A percentile compares a stretch with the other conserved stretches of the same genome.
These are phyloP conservation scores for Ditylenchus dipsaci DNA, from an alignment of 1,140 invertebrate genomes.

Conservation along the genomic window DNA sequence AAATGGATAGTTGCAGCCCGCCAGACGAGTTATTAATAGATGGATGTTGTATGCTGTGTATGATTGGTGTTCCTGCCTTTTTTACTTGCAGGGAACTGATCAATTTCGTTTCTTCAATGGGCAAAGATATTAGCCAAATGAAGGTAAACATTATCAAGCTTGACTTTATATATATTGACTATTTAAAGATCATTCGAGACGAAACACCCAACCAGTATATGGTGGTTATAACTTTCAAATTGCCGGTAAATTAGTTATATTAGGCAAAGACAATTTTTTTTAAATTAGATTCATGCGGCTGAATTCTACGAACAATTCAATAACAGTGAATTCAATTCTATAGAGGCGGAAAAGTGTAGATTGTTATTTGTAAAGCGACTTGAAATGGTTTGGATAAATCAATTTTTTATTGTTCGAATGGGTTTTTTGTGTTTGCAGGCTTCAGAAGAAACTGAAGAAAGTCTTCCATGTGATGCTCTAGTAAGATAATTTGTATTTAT, in stretches of 20 bases:
- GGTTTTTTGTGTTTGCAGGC: constrained; percentile 13
- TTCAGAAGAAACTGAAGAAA: constrained; percentile 5
- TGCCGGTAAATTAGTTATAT: constrained; percentile 11
- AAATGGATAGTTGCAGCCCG: constrained; percentile 15
- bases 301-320: constrained; percentile 91
- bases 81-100: constrained; percentile 88
- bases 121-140: constrained; percentile 77
- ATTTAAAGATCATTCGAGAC: constrained; percentile 68
- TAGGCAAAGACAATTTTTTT: neutral
- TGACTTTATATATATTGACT: neutral
- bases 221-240: constrained; percentile 73
- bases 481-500: no score
- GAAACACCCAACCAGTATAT: constrained; percentile 89
- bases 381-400: constrained; percentile 66
- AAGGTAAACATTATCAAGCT: constrained; percentile 62
- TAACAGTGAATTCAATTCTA: constrained; percentile 80
- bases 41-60: constrained; percentile 77
- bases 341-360: constrained; percentile 85
- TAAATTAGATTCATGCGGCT: constrained; percentile 66
- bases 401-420: neutral
- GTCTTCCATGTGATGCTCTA: constrained; percentile 17
- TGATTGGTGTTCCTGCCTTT: constrained; percentile 83
- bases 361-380: constrained; percentile 88
- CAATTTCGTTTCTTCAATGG: constrained; percentile 87
- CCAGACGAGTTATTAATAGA: constrained; percentile 20